Base-by-base conservation (phyloP, 2,888 invertebrate genomes). In the Parascotia fuliginaria region DNA sequence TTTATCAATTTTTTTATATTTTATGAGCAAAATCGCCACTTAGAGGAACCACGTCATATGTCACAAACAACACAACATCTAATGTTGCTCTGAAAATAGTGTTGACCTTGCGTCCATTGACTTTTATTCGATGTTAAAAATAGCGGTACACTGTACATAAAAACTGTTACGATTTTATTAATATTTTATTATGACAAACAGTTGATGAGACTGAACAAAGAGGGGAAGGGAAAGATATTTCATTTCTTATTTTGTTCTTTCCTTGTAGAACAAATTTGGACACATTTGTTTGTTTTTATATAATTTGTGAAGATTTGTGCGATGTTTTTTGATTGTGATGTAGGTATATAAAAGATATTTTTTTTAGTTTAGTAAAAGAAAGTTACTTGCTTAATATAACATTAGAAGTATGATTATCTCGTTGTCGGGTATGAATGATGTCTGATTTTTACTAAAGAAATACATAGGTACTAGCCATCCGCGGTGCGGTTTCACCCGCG, bases 71-170 rank as follows among this genome's bases (percentile, higher is more conserved):
- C 31, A 13, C 29, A 11, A n/a, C 13, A 13, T 31, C 28, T 11
- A 28, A 28, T 28, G 3, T 28, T 36, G 11, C 11, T 7, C 33
- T 16, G 12, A 19, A 36, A 36, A 36, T 19, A 32, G 13, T 2
- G 9, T 1, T 19, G 12, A 36, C 36, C 36, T 36, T 36, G 36
- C 1, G 15, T 15, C 33, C 15, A 33, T 9, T 33, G 16, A 9
- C 39, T 39, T 28, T 28, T 39, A 39, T 39, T 28, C 11, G 39
- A 15, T 28, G 13, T 39, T 39, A 39, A 39, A 38, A 39, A 39
- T 39, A 12, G 39, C 7, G 15, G 28, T 15, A 39, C 27, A 15
- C 9, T 28, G 11, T 28, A 28, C n/a, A 11, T 14, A 39, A 39
- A 15, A 15, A 1, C 5, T 27, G 1, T 13, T n/a, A 5, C 19